phyloP scores from a whole-genome alignment of 2,113 vertebrate species.

The Nematolebias whitei region DNA sequence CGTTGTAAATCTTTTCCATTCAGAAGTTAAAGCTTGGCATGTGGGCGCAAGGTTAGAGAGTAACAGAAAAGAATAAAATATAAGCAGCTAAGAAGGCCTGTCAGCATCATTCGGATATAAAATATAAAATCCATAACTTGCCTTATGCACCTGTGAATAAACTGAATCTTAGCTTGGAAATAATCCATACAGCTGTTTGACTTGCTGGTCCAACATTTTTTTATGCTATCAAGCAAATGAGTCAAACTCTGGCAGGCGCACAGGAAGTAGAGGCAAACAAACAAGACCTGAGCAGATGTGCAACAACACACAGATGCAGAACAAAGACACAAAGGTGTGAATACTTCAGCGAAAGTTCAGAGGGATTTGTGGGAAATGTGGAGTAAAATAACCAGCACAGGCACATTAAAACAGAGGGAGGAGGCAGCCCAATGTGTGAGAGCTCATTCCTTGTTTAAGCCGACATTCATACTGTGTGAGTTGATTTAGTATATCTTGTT shows the following conservation, averaged over 20 bases:
- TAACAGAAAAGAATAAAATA: constrained; percentile 58
- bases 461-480: no score
- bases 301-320: constrained; percentile 31
- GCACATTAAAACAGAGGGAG: constrained; percentile 48
- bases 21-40: constrained; percentile 58
- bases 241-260: neutral
- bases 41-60: constrained; percentile 37
- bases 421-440: constrained; percentile 51
- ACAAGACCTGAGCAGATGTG: constrained; percentile 12
- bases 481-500: no score
- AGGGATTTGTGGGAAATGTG: constrained; percentile 62
- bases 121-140: constrained; percentile 56
- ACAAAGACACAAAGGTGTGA: constrained; percentile 46
- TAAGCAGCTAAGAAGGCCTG: constrained; percentile 59
- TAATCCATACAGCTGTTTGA: constrained; percentile 28
- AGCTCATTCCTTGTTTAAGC: constrained; percentile 76
- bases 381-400: constrained; percentile 60
- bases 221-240: constrained; percentile 28
- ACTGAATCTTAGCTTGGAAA: constrained; percentile 40
- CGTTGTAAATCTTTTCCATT: constrained; percentile 42
- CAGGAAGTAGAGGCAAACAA: constrained; percentile 12
- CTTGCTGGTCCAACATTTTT: constrained; percentile 16
- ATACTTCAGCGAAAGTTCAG: constrained; percentile 42
- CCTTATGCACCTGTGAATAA: constrained; percentile 50
- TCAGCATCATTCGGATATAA: constrained; percentile 62